Evolutionary conservation across 2,797 vertebrate species (phyloP).

Genomic region (Paratrypauchen microcephalus): DNA sequence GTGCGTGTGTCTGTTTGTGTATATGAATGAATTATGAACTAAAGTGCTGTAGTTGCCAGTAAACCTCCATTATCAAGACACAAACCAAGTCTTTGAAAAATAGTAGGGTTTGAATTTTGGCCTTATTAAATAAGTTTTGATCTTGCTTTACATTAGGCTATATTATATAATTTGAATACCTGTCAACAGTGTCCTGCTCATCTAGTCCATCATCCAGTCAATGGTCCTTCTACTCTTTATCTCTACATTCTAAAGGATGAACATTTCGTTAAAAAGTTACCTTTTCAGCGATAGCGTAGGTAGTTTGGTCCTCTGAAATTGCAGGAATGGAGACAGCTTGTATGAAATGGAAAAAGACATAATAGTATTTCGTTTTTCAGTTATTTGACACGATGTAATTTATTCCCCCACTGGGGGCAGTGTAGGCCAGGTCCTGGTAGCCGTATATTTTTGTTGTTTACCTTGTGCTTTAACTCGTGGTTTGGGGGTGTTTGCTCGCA

Average conservation of each 20-base stretch:
- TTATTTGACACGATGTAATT: background rate
- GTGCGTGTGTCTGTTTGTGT: background rate
- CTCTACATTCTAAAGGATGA: background rate
- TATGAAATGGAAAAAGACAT: slow-evolving; percentile 1
- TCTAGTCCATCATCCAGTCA: background rate
- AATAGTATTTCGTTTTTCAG: background rate
- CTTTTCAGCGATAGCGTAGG: slow-evolving; percentile 26
- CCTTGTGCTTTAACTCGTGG: slow-evolving; percentile 53
- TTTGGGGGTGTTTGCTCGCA: slow-evolving; percentile 42
- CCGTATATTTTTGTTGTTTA: slow-evolving; percentile 19
- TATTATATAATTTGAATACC: too few species aligned
- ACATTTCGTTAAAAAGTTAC: slow-evolving; percentile 24
- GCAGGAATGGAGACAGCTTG: slow-evolving; percentile 28
- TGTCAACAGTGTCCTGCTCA: too few species aligned
- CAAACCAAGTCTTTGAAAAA: background rate
- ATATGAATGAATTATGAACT: background rate
- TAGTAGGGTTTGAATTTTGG: background rate
- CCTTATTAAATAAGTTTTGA: too few species aligned
- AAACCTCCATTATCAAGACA: background rate
- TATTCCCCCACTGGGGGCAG: background rate
- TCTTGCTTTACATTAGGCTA: too few species aligned
- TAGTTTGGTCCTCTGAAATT: slow-evolving; percentile 24
- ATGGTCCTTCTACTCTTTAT: too few species aligned
- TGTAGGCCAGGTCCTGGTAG: background rate
- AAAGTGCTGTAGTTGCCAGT: background rate